A percentile compares a stretch with the other conserved stretches of the same genome.
These are phyloP conservation scores for Arctia plantaginis DNA, from an alignment of 2,888 invertebrate species.

Conservation along the genomic window DNA sequence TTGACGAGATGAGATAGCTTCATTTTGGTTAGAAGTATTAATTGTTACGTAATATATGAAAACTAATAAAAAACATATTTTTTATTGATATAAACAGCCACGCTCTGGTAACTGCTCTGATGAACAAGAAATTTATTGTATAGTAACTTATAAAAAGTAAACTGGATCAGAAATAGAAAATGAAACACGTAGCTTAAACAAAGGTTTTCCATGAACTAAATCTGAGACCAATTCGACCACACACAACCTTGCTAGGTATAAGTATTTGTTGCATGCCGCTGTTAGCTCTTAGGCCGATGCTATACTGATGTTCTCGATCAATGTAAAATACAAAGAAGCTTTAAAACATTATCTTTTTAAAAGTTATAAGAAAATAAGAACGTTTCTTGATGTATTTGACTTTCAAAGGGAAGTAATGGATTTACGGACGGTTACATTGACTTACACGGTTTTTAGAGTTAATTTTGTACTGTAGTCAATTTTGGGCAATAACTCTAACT, in stretches of 20 bases:
- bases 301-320: slow-evolving; percentile 14
- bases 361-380: neutral
- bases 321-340: neutral
- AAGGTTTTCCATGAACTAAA: slow-evolving; percentile 76
- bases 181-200: slow-evolving; percentile 50
- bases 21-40: neutral
- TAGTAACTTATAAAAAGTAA: slow-evolving; percentile 2
- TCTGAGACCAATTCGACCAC: slow-evolving; percentile 65
- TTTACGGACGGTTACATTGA: neutral
- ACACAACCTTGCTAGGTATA: slow-evolving; percentile 65
- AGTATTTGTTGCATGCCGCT: slow-evolving; percentile 63
- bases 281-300: slow-evolving; percentile 24
- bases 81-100: slow-evolving; percentile 4
- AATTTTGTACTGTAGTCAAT: neutral
- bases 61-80: neutral
- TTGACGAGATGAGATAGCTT: neutral
- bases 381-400: neutral
- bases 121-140: slow-evolving; percentile 10
- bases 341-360: neutral
- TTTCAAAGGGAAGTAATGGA: neutral
- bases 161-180: slow-evolving; percentile 17
- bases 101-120: slow-evolving; percentile 16
- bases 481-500: neutral
- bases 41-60: neutral
- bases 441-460: neutral